Conservation (phyloP, 1,140 invertebrate genomes). For the Vanessa tameamea region DNA sequence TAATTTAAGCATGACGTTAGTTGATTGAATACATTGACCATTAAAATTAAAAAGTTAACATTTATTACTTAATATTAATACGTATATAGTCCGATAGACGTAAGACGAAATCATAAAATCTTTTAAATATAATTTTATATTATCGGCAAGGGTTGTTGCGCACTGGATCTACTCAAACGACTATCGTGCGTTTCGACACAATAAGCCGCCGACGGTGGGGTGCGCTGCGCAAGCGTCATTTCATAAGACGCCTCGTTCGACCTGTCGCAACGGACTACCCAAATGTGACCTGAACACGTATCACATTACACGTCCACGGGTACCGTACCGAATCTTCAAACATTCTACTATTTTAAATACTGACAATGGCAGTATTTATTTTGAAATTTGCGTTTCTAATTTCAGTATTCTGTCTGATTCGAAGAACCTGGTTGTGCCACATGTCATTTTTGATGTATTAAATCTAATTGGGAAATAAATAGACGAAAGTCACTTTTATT, state of each 20-base stretch:
- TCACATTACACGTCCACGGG: conserved; percentile 65
- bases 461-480: too few species aligned
- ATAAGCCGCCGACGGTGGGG: conserved; percentile 64
- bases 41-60: not conserved
- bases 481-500: not conserved
- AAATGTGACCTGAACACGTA: conserved; percentile 80
- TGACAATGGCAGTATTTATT: not conserved
- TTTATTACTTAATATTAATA: conserved; percentile 2
- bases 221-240: conserved; percentile 75
- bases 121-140: not conserved
- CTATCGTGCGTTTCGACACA: conserved; percentile 70
- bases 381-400: too few species aligned
- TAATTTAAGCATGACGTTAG: conserved; percentile 19
- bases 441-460: too few species aligned
- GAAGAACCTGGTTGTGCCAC: too few species aligned
- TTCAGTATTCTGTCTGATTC: too few species aligned
- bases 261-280: conserved; percentile 78
- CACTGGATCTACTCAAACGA: conserved; percentile 57
- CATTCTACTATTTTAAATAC: conserved; percentile 10
- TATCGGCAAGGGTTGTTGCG: conserved; percentile 41
- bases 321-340: conserved; percentile 51
- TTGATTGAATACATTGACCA: too few species aligned
- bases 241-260: conserved; percentile 76
- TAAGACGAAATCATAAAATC: too few species aligned
- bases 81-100: too few species aligned